Base-by-base conservation (phyloP, 1,140 invertebrate species). In the Bacillus rossius region DNA sequence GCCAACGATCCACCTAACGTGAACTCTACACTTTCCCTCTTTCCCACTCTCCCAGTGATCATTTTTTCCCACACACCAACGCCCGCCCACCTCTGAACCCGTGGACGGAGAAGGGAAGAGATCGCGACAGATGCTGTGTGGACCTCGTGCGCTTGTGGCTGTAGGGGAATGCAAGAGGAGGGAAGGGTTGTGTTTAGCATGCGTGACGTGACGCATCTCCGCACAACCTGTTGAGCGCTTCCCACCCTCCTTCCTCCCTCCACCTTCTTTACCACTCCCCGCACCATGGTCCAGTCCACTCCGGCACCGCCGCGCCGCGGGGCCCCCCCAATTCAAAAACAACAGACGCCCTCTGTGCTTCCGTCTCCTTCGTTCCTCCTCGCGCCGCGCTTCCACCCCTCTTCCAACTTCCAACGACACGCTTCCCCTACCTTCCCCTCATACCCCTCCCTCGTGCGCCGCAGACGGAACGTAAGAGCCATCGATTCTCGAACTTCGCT, bases 381-480 rank as follows among this genome's bases (percentile, higher is more conserved):
- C 37, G 16, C 37, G 14, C 8, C 19, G 8, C 4, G 8, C 49
- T 26, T 26, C 20, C 16, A 51, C 19, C 25, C 19, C 49, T 22
- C 19, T 8, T 8, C 16, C 19, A 5, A 17, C 41, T 63, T 63
- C 61, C 61, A 64, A 43, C 55, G 25, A 63, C n/a, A n/a, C n/a
- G n/a, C 62, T 64, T 56, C 62, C 65, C 62, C 56, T 57, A 47
- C 61, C 57, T 62, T 62, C 55, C 37, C 55, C 29, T 54, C 47
- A 62, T 60, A 62, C 60, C 64, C 55, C 62, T 64, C 60, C 64
- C 54, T 59, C 61, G 10, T 34, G 5, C 10, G 29, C 29, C 29
- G 29, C 29, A 34, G 29, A 34, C 29, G 10, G n/a, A 34, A 34
- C 29, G 29, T 34, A 34, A 34, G 10, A 34, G 29, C 29, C 29